phyloP scores from a whole-genome alignment of 1,140 invertebrate genomes.

The Procambarus clarkii region DNA sequence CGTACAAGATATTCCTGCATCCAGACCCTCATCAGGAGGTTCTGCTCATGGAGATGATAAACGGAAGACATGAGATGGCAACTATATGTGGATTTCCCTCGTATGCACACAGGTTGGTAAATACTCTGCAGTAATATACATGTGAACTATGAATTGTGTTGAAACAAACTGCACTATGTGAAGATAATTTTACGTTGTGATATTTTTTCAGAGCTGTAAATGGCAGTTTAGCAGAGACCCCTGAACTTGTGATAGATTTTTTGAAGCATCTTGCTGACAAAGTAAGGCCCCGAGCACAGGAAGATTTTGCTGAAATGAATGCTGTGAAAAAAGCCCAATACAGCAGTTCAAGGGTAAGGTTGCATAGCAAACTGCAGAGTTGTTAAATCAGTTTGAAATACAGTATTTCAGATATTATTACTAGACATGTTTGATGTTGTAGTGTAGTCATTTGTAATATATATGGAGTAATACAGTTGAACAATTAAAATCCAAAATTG shows the following conservation, averaged over 20 bases:
- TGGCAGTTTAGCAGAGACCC: conserved; percentile 89
- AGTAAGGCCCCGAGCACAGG: conserved; percentile 80
- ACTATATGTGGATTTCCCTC: conserved; percentile 90
- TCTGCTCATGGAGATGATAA: conserved; percentile 84
- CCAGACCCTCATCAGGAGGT: conserved; percentile 87
- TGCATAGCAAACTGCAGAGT: background rate
- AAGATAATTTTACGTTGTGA: too few species aligned
- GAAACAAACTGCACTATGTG: too few species aligned
- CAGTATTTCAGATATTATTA: too few species aligned
- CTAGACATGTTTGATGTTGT: too few species aligned
- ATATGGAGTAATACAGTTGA: too few species aligned
- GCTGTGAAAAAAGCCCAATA: conserved; percentile 81
- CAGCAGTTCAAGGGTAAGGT: conserved; percentile 51
- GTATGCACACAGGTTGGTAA: conserved; percentile 86
- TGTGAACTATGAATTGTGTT: background rate
- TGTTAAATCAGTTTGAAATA: background rate
- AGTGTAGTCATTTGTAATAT: too few species aligned
- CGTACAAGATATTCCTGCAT: conserved; percentile 90
- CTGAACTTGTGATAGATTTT: conserved; percentile 87
- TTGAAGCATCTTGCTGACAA: conserved; percentile 85
- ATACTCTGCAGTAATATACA: background rate
- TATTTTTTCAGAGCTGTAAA: conserved; percentile 83
- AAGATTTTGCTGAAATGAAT: conserved; percentile 85
- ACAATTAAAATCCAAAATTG: too few species aligned
- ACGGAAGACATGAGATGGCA: conserved; percentile 86